These are phyloP conservation scores for Spinibarbus caldwelli DNA, from an alignment of 2,797 vertebrate genomes.

Conservation along the genomic window DNA sequence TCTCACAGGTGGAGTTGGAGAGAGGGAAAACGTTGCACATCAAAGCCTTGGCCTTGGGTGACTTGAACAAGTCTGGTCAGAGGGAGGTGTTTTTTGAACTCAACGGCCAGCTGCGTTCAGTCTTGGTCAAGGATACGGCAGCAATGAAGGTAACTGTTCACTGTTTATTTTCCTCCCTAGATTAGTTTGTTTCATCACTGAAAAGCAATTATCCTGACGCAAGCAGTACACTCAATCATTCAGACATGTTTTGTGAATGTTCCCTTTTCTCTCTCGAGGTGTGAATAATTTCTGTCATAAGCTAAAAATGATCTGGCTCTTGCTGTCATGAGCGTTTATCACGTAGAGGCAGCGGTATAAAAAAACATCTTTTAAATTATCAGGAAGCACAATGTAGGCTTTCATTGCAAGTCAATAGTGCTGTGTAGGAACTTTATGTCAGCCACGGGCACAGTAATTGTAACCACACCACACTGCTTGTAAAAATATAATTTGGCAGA, in stretches of 20 bases:
- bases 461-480: background rate
- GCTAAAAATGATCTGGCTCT: conserved; percentile 23
- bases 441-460: background rate
- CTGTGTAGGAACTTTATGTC: background rate
- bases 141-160: conserved; percentile 88
- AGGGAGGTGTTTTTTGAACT: conserved; percentile 98
- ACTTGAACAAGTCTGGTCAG: conserved; percentile 91
- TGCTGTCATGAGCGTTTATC: conserved; percentile 37
- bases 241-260: conserved; percentile 37
- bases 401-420: conserved; percentile 13
- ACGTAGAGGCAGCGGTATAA: conserved; percentile 11
- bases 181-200: conserved; percentile 40
- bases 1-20: conserved; percentile 78
- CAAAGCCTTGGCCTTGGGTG: conserved; percentile 92
- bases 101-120: conserved; percentile 91
- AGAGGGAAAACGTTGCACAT: conserved; percentile 93
- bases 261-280: conserved; percentile 22
- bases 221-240: conserved; percentile 39
- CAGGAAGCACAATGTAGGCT: background rate
- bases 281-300: conserved; percentile 43
- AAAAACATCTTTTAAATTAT: conserved; percentile 31
- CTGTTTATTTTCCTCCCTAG: conserved; percentile 28
- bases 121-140: conserved; percentile 90
- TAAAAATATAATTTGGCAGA: background rate
- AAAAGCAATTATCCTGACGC: conserved; percentile 44